Conservation (phyloP, 2,888 invertebrate species). For the Alloplasta piceator region DNA sequence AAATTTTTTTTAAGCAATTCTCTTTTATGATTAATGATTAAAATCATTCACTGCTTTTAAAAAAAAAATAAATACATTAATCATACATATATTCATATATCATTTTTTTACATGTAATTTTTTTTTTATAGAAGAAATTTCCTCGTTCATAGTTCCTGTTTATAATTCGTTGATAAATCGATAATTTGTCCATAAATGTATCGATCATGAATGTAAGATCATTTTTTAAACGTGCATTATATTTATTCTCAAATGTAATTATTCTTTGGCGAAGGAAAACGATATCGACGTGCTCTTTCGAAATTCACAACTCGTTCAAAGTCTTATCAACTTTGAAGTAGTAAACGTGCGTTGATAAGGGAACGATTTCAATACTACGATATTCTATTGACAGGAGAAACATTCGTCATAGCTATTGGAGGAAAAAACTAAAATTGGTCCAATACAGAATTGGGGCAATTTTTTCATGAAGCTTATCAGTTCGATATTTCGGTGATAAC, state of each 20-base stretch:
- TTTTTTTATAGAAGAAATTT: no score
- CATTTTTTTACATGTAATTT: not conserved
- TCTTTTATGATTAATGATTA: no score
- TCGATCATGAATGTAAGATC: no score
- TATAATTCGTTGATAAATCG: not conserved
- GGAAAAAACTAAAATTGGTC: not conserved
- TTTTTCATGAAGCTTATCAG: not conserved
- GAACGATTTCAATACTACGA: slow-evolving; percentile 3
- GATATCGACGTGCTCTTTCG: slow-evolving; percentile 2
- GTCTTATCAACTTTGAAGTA: slow-evolving; percentile 45
- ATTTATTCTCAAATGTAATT: not conserved
- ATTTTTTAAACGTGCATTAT: no score
- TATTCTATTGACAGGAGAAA: slow-evolving; percentile 19
- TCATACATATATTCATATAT: not conserved
- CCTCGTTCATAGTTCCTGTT: no score
- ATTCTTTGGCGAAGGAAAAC: not conserved
- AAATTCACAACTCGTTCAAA: not conserved
- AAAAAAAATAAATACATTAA: not conserved
- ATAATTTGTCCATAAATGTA: no score
- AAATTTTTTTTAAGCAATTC: not conserved
- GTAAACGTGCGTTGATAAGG: slow-evolving; percentile 25
- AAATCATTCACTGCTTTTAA: no score
- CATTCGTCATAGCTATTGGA: no score
- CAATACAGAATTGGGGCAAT: not conserved
- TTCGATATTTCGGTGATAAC: not conserved